Percentiles rank a stretch among this genome's conserved stretches.
These are phyloP conservation scores for Ormyrus pomaceus DNA, from an alignment of 2,888 invertebrate genomes.

Conservation along the genomic window DNA sequence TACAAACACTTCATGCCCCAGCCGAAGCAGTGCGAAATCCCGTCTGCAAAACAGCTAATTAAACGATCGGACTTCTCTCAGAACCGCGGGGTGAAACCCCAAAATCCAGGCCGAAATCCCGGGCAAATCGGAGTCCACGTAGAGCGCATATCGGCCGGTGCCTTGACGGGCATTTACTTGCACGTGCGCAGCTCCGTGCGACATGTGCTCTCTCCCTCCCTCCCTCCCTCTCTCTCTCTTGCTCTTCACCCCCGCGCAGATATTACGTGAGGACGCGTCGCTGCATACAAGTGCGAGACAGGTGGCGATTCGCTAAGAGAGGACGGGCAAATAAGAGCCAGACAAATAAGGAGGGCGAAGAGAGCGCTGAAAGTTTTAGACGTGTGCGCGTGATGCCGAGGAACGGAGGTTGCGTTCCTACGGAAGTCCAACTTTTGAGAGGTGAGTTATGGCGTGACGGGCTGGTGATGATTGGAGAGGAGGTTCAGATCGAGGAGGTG, in stretches of 20 bases:
- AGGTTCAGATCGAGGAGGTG: not conserved
- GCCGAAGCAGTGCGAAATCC: no score
- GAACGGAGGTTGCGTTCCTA: not conserved
- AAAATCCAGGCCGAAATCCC: not conserved
- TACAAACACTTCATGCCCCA: no score
- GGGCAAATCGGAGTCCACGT: not conserved
- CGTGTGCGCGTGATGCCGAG: no score
- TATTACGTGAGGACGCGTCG: slow-evolving; percentile 27
- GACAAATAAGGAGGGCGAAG: not conserved
- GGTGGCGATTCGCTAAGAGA: slow-evolving; percentile 21
- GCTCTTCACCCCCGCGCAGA: not conserved
- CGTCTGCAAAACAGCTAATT: not conserved
- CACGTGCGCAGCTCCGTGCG: slow-evolving; percentile 28
- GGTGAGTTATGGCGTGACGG: no score
- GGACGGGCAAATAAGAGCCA: slow-evolving; percentile 14
- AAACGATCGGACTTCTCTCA: not conserved
- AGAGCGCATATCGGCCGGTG: no score
- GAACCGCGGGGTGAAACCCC: not conserved
- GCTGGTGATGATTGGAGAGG: not conserved
- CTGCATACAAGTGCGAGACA: slow-evolving; percentile 27
- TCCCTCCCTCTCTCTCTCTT: not conserved
- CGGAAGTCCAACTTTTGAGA: not conserved
- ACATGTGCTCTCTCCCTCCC: slow-evolving; percentile 24
- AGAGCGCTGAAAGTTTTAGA: slow-evolving; percentile 13
- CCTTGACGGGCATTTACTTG: slow-evolving; percentile 34